Percentiles rank a stretch among this genome's conserved stretches.
Evolutionary conservation across 2,113 vertebrate genomes (phyloP).

Genomic region (Gnathonemus echidnorhynchus): DNA sequence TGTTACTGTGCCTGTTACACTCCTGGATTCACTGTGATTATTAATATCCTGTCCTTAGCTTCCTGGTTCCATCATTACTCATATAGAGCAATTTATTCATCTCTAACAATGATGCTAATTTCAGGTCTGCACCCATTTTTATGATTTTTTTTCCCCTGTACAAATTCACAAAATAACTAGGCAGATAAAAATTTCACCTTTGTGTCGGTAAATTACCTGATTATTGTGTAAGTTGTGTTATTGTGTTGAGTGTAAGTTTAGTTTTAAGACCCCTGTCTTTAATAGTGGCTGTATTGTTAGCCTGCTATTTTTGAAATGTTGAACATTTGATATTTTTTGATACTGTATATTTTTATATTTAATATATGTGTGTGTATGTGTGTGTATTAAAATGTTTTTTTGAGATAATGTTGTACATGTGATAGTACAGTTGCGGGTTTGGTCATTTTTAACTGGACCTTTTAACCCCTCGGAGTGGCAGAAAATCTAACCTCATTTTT

Average conservation of each 20-base stretch:
- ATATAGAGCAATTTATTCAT: constrained; percentile 16
- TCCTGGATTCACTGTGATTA: not conserved
- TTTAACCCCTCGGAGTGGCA: not conserved
- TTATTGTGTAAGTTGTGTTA: not conserved
- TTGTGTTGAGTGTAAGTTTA: not conserved
- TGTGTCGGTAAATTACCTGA: not conserved
- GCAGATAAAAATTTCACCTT: not conserved
- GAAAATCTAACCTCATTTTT: not conserved
- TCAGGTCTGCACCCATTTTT: constrained; percentile 5
- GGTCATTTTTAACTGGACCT: not conserved
- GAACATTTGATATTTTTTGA: not conserved
- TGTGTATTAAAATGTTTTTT: not conserved
- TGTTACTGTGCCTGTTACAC: not conserved
- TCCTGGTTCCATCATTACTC: constrained; percentile 9
- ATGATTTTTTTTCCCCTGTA: not conserved
- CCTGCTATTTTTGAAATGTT: not conserved
- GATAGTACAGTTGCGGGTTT: not conserved
- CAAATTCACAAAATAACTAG: not conserved
- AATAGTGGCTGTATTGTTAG: not conserved
- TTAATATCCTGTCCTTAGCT: constrained; percentile 16
- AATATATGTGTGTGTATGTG: not conserved
- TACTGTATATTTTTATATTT: not conserved
- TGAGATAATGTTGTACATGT: not conserved
- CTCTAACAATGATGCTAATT: constrained; percentile 20
- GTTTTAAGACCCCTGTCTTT: not conserved